Evolutionary conservation across 2,888 invertebrate species (phyloP).

Genomic region (Parnassius glacialis): DNA sequence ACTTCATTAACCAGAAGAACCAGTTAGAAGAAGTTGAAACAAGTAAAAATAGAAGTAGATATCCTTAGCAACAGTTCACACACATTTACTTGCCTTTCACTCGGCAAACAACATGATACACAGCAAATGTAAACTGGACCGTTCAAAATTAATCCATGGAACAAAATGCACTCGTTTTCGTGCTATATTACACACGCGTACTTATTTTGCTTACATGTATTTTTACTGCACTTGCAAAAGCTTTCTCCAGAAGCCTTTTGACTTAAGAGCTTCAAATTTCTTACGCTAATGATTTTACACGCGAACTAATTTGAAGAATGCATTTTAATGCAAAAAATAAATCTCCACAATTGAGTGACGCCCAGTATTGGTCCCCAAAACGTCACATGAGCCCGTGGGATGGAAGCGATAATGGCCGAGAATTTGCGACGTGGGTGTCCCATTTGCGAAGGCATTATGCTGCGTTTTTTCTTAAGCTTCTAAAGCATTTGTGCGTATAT

Average conservation of each 20-base stretch:
- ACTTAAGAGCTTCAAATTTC: slow-evolving; percentile 24
- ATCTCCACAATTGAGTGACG: slow-evolving; percentile 53
- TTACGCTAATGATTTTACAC: slow-evolving; percentile 41
- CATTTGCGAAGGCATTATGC: slow-evolving; percentile 58
- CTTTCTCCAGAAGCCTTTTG: slow-evolving; percentile 18
- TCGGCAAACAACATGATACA: too few relatives aligned
- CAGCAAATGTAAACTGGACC: too few relatives aligned
- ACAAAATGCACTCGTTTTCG: not conserved
- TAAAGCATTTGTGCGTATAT: slow-evolving; percentile 50
- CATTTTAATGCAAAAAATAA: slow-evolving; percentile 55
- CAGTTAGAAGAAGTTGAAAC: too few relatives aligned
- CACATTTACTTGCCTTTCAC: too few relatives aligned
- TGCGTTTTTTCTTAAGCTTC: slow-evolving; percentile 53
- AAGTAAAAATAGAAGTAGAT: too few relatives aligned
- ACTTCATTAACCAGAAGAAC: too few relatives aligned
- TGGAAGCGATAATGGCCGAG: slow-evolving; percentile 58
- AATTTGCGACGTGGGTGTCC: slow-evolving; percentile 76
- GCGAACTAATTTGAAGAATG: slow-evolving; percentile 59
- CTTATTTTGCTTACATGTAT: not conserved
- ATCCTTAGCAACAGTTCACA: too few relatives aligned
- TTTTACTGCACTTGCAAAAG: slow-evolving; percentile 4
- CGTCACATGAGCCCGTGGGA: slow-evolving; percentile 75
- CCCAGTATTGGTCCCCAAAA: slow-evolving; percentile 65
- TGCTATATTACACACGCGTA: not conserved
- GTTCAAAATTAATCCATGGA: not conserved